Conservation (phyloP, 2,113 vertebrate genomes). For the Apeltes quadracus region DNA sequence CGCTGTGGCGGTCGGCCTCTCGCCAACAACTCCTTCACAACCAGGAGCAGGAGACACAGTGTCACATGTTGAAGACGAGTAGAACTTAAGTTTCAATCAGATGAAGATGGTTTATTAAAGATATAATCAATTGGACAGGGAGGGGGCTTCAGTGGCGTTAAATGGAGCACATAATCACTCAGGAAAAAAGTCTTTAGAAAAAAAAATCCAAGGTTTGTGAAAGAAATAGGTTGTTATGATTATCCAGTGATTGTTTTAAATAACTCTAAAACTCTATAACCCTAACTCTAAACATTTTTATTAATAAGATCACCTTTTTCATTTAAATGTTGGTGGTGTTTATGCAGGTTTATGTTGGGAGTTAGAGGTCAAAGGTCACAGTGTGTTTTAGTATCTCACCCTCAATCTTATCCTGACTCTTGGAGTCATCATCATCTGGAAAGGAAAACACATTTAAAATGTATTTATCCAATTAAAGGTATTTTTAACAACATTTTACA, state of each 20-base stretch:
- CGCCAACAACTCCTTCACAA: constrained; percentile 56
- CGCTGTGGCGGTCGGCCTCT: constrained; percentile 56
- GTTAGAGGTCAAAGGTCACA: constrained; percentile 30
- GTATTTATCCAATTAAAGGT: constrained; percentile 52
- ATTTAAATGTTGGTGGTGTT: constrained; percentile 17
- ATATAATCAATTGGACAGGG: not conserved
- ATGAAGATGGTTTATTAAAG: constrained; percentile 20
- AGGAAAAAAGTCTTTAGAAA: too few species aligned
- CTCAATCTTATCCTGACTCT: constrained; percentile 79
- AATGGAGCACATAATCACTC: too few species aligned
- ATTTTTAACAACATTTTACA: not conserved
- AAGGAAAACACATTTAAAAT: constrained; percentile 72
- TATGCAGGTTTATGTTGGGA: constrained; percentile 55
- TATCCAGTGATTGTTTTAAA: too few species aligned
- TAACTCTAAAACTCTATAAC: too few species aligned
- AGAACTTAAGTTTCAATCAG: constrained; percentile 33
- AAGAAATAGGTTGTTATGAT: too few species aligned
- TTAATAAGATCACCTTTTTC: not conserved
- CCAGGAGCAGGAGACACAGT: not conserved
- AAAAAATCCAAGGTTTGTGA: too few species aligned
- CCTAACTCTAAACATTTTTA: not conserved
- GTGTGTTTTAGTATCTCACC: constrained; percentile 71
- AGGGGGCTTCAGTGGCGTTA: too few species aligned
- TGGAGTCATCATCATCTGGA: constrained; percentile 84
- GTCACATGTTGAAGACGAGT: constrained; percentile 46